These are phyloP conservation scores for Sinelater perroti DNA, from an alignment of 2,888 invertebrate genomes.

Conservation along the genomic window DNA sequence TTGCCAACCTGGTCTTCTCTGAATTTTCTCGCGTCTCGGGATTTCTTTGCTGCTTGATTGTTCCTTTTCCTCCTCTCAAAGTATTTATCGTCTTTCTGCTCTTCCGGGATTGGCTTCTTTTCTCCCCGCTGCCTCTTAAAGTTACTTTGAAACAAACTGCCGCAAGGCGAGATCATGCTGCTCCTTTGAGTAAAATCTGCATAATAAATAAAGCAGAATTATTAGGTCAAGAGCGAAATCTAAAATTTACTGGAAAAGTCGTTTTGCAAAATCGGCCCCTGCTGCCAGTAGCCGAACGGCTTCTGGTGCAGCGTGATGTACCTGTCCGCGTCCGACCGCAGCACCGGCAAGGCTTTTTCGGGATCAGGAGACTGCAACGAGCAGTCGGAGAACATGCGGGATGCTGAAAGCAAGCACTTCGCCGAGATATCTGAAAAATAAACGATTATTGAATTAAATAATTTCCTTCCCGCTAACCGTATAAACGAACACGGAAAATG, in stretches of 20 bases:
- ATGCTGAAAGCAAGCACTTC: constrained; percentile 26
- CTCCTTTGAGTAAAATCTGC: neutral
- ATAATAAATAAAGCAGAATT: neutral
- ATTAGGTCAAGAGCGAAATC: neutral
- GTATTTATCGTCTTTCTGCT: constrained; percentile 89
- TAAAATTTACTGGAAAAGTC: constrained; percentile 22
- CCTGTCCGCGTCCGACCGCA: constrained; percentile 22
- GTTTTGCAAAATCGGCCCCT: constrained; percentile 11
- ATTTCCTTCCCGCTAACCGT: neutral
- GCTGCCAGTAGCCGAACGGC: constrained; percentile 26
- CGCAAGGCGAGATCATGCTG: constrained; percentile 26
- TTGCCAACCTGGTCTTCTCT: constrained; percentile 86
- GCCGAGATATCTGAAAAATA: constrained; percentile 25
- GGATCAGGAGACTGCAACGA: constrained; percentile 16
- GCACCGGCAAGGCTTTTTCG: constrained; percentile 21
- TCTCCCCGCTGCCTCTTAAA: constrained; percentile 75
- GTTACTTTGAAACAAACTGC: constrained; percentile 38
- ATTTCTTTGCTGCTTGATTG: constrained; percentile 93
- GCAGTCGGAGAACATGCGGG: constrained; percentile 25
- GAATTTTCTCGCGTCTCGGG: constrained; percentile 85
- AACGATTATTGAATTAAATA: constrained; percentile 1
- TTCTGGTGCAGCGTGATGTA: constrained; percentile 17
- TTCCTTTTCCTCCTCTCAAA: constrained; percentile 87
- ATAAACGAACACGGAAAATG: neutral
- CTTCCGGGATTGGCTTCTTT: constrained; percentile 86